phyloP scores from a whole-genome alignment of 2,113 vertebrate genomes.

The Mungos mungo region DNA sequence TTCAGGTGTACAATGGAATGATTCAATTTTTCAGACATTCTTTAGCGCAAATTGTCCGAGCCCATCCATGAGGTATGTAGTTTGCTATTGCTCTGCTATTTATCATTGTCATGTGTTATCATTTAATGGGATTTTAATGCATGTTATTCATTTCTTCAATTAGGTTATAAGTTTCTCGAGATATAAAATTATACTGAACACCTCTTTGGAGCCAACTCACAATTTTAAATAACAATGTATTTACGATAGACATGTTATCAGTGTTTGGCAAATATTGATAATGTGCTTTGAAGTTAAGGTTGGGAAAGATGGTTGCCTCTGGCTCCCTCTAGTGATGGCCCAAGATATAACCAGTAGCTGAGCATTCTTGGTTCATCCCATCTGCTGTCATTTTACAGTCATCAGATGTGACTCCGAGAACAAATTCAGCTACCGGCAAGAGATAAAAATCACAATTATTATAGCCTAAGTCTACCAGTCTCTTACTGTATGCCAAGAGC shows the following conservation, averaged over 20 bases:
- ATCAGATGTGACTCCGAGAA: not conserved
- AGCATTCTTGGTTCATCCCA: not conserved
- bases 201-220: constrained; percentile 3
- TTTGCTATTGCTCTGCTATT: not conserved
- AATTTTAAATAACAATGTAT: not conserved
- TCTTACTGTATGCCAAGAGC: not conserved
- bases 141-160: constrained; percentile 24
- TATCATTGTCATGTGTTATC: not conserved
- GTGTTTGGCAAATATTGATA: not conserved
- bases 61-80: not conserved
- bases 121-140: constrained; percentile 32
- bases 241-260: not conserved
- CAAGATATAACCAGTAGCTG: not conserved
- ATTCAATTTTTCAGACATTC: not conserved
- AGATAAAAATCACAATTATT: not conserved
- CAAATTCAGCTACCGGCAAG: not conserved
- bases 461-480: not conserved
- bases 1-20: not conserved
- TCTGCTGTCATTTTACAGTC: not conserved
- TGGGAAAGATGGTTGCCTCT: not conserved
- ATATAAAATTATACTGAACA: not conserved
- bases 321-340: constrained; percentile 56
- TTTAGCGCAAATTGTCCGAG: not conserved
- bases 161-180: not conserved
- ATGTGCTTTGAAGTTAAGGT: not conserved